Evolutionary conservation across 2,113 vertebrate genomes (phyloP).

Genomic region (Notothenia coriiceps): DNA sequence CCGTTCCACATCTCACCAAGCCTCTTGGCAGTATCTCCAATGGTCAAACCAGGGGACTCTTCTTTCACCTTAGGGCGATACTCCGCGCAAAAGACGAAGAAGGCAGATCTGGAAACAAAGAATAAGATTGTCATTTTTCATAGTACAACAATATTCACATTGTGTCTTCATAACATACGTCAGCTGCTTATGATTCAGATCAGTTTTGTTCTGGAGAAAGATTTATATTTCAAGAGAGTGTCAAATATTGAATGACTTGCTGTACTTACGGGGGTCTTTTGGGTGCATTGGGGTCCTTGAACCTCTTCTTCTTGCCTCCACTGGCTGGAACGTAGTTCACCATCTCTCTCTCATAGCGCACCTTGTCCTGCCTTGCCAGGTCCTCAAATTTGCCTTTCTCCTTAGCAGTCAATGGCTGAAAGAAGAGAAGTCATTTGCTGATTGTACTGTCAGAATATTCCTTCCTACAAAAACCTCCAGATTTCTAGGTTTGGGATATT

Average conservation of each 20-base stretch:
- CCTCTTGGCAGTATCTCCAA: conserved; percentile 95
- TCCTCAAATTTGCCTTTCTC: conserved; percentile 99
- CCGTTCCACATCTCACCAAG: conserved; percentile 98
- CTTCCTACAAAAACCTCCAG: no score
- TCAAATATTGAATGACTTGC: neutral
- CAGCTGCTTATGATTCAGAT: neutral
- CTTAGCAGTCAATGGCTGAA: conserved; percentile 95
- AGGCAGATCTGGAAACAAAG: conserved; percentile 89
- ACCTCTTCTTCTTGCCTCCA: conserved; percentile 95
- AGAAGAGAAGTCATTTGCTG: conserved; percentile 9
- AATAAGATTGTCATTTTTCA: neutral
- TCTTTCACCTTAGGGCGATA: conserved; percentile 97
- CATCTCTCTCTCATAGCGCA: conserved; percentile 98
- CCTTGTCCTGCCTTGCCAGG: conserved; percentile 95
- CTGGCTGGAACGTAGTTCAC: conserved; percentile 93
- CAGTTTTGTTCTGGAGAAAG: neutral
- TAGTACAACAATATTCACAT: neutral
- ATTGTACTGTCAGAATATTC: neutral
- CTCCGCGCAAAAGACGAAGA: conserved; percentile 98
- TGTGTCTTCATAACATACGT: neutral
- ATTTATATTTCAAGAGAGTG: neutral
- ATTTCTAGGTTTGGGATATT: neutral
- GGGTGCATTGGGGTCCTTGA: conserved; percentile 98
- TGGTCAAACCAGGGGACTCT: conserved; percentile 91
- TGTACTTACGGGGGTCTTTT: conserved; percentile 98